Conservation (phyloP, 2,797 vertebrate genomes). For the Chloroceryle amazona region DNA sequence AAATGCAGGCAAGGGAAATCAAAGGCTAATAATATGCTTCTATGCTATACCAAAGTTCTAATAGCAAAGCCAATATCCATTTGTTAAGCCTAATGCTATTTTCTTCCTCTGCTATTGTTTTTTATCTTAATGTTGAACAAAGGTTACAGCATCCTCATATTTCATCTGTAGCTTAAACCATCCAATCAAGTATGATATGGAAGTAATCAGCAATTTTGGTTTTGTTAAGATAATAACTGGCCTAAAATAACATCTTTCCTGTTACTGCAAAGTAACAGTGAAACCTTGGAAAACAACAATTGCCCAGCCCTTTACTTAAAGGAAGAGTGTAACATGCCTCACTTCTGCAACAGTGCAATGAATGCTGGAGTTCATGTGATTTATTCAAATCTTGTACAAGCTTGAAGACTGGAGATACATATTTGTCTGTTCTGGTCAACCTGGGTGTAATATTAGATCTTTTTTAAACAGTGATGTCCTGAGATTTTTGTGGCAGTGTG, state of each 20-base stretch:
- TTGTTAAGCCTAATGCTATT: background rate
- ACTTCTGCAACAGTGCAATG: background rate
- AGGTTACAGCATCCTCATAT: background rate
- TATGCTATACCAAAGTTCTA: background rate
- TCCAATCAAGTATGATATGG: background rate
- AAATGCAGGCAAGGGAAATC: background rate
- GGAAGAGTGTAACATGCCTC: background rate
- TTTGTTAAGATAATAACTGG: slow-evolving; percentile 28
- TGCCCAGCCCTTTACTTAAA: background rate
- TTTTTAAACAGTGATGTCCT: background rate
- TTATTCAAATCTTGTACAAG: background rate
- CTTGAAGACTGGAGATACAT: background rate
- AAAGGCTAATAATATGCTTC: background rate
- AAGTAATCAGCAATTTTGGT: slow-evolving; percentile 16
- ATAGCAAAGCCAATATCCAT: background rate
- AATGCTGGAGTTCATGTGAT: background rate
- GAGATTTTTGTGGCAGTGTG: background rate
- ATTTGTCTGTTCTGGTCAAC: background rate
- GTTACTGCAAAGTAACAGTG: background rate
- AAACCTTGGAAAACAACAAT: background rate
- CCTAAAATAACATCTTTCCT: slow-evolving; percentile 16
- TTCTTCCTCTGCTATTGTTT: background rate
- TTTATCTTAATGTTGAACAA: background rate
- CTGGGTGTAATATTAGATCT: background rate
- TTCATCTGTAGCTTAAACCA: background rate